phyloP scores from a whole-genome alignment of 2,888 invertebrate species.

The Therioaphis trifolii region DNA sequence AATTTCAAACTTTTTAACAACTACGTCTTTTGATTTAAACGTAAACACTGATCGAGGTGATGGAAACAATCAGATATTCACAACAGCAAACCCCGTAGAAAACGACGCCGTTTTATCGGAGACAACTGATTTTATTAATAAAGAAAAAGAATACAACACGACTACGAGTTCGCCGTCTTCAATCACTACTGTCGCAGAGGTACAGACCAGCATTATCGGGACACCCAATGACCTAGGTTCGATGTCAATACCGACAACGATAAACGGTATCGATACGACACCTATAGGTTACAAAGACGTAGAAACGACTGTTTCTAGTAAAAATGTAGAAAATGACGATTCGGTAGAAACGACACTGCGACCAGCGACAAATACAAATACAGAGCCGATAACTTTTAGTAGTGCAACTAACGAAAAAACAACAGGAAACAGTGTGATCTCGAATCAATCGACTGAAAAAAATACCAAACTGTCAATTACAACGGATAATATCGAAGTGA shows the following conservation, averaged over 20 bases:
- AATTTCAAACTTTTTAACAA: not conserved
- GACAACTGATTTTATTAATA: not conserved
- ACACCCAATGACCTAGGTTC: not conserved
- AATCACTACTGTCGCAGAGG: not conserved
- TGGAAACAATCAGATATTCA: not conserved
- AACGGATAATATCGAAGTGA: not conserved
- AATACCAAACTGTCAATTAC: not conserved
- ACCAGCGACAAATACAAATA: not conserved
- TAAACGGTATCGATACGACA: not conserved
- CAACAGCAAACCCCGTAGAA: not conserved
- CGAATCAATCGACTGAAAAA: not conserved
- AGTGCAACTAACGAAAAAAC: conserved; percentile 2
- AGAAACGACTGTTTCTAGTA: not conserved
- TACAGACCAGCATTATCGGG: not conserved
- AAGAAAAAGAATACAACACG: not conserved
- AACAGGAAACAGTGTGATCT: not conserved
- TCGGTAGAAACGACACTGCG: not conserved
- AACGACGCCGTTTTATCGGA: not conserved
- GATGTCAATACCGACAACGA: not conserved
- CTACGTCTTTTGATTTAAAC: not conserved
- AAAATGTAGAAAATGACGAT: not conserved
- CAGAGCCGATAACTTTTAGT: not conserved
- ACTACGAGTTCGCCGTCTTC: not conserved
- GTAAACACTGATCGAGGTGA: not conserved
- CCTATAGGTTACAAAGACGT: not conserved